phyloP scores from a whole-genome alignment of 1,140 invertebrate genomes.

The Drosophila saltans region DNA sequence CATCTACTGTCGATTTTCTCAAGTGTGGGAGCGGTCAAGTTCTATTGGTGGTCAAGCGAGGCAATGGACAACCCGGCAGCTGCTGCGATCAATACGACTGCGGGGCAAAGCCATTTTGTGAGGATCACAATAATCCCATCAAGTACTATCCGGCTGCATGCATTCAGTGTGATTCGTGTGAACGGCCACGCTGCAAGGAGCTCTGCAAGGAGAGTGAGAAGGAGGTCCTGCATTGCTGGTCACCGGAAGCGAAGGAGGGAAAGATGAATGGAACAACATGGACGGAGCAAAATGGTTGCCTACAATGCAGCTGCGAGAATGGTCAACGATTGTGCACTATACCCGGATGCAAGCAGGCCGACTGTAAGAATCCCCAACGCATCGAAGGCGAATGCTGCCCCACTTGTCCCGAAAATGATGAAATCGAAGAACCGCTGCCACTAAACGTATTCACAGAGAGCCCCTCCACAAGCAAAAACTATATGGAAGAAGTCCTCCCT shows the following conservation, averaged over 20 bases:
- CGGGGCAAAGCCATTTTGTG: conserved; percentile 38
- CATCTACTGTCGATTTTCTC: not conserved
- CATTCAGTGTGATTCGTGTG: conserved; percentile 57
- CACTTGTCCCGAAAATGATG: conserved; percentile 28
- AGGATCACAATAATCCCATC: not conserved
- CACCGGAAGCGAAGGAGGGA: conserved; percentile 17
- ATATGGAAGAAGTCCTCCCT: too few relatives aligned
- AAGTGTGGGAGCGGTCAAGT: conserved; percentile 30
- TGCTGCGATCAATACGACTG: conserved; percentile 65
- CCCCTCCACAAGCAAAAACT: too few relatives aligned
- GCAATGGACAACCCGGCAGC: conserved; percentile 51
- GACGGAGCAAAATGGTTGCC: conserved; percentile 49
- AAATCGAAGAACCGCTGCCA: conserved; percentile 8
- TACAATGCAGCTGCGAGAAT: conserved; percentile 40
- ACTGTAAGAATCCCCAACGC: conserved; percentile 43
- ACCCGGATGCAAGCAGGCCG: conserved; percentile 19
- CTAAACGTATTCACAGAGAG: not conserved
- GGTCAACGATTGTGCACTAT: conserved; percentile 21
- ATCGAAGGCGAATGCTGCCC: conserved; percentile 54
- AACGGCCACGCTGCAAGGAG: not conserved
- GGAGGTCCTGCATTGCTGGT: conserved; percentile 26
- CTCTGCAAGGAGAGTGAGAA: conserved; percentile 7
- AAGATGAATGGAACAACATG: conserved; percentile 43
- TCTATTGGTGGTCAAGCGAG: conserved; percentile 38
- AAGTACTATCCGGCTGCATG: conserved; percentile 51